Percentiles rank a stretch among this genome's conserved stretches.
phyloP scores from a whole-genome alignment of 2,888 invertebrate species.

The Catocala sponsa region DNA sequence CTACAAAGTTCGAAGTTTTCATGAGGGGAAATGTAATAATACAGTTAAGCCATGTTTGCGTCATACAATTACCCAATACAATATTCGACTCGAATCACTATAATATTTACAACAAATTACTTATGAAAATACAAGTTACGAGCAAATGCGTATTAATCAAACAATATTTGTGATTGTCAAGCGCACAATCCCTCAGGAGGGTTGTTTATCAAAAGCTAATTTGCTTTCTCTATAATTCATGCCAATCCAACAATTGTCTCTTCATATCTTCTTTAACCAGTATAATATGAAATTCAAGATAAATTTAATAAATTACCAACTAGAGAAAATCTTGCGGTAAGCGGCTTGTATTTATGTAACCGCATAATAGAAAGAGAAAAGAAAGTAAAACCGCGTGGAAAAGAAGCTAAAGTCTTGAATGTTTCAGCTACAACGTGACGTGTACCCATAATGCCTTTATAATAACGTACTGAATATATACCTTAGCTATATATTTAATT shows the following conservation, averaged over 20 bases:
- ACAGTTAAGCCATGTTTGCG: background rate
- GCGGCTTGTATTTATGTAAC: conserved; percentile 58
- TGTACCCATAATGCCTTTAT: too few species aligned
- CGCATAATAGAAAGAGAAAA: conserved; percentile 33
- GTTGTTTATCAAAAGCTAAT: conserved; percentile 49
- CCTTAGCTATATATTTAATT: too few species aligned
- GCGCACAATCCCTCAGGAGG: conserved; percentile 23
- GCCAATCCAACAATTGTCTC: conserved; percentile 33
- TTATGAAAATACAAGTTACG: conserved; percentile 22
- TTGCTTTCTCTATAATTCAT: conserved; percentile 51
- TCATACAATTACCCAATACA: background rate
- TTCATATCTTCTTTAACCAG: background rate
- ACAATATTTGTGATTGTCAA: conserved; percentile 26
- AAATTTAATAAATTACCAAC: conserved; percentile 35
- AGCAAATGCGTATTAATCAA: conserved; percentile 19
- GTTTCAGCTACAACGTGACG: too few species aligned
- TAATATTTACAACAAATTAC: conserved; percentile 9
- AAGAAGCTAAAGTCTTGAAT: too few species aligned
- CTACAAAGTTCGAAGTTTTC: background rate
- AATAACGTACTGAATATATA: too few species aligned
- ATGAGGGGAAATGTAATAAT: background rate
- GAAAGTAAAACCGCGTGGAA: too few species aligned
- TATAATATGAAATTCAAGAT: conserved; percentile 32
- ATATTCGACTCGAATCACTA: background rate
- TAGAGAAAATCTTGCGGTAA: conserved; percentile 58